A percentile compares a stretch with the other conserved stretches of the same genome.
Conservation (phyloP, 2,113 vertebrate genomes). For the Paramormyrops kingsleyae region DNA sequence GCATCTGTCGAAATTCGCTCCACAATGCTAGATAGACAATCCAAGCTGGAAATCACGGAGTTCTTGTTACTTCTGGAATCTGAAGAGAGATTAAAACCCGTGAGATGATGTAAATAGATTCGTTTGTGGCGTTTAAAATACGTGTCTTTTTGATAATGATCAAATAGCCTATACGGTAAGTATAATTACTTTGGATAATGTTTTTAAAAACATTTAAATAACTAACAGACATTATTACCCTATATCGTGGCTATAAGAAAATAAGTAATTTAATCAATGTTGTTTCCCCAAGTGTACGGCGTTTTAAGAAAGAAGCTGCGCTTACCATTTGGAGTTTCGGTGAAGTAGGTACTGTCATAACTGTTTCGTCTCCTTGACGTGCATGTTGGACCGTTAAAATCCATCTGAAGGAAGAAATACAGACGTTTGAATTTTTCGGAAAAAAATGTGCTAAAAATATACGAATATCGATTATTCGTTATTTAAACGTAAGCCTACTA, state of each 20-base stretch:
- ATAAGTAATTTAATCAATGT: background rate
- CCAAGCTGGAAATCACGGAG: slow-evolving; percentile 84
- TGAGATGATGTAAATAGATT: background rate
- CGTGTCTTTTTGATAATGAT: background rate
- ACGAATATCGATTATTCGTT: background rate
- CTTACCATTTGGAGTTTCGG: slow-evolving; percentile 72
- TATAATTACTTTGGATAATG: background rate
- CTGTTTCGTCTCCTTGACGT: slow-evolving; percentile 65
- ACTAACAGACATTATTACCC: background rate
- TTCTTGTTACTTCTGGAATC: slow-evolving; percentile 69
- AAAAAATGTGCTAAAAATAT: background rate
- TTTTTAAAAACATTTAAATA: background rate
- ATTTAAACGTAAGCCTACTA: background rate
- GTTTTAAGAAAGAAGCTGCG: background rate
- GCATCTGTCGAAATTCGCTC: slow-evolving; percentile 91
- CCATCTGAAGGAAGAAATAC: slow-evolving; percentile 63
- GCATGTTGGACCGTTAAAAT: slow-evolving; percentile 76
- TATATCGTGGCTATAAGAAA: background rate
- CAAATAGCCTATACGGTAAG: background rate
- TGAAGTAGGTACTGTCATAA: slow-evolving; percentile 79
- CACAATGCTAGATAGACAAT: slow-evolving; percentile 95
- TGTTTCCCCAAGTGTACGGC: background rate
- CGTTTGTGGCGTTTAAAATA: background rate
- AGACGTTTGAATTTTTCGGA: background rate
- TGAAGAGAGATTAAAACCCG: slow-evolving; percentile 35